phyloP scores from a whole-genome alignment of 2,888 invertebrate genomes.

The Geotrupes spiniger region DNA sequence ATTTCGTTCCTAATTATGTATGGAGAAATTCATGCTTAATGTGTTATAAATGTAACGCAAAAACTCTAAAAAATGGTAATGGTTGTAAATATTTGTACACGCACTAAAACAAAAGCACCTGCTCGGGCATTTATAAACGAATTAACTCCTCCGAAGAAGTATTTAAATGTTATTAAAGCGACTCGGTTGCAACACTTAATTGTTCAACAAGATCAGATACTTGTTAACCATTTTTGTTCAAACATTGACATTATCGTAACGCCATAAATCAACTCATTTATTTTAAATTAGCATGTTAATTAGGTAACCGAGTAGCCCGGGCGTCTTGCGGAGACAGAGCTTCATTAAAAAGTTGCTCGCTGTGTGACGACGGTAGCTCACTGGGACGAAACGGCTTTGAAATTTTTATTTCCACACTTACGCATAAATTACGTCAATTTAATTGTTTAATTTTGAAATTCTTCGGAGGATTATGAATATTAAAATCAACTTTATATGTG shows the following conservation, averaged over 20 bases:
- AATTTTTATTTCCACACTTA: constrained; percentile 15
- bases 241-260: constrained; percentile 25
- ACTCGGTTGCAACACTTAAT: constrained; percentile 10
- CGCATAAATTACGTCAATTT: constrained; percentile 21
- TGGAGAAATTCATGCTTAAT: too few species aligned
- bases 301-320: constrained; percentile 24
- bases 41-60: too few species aligned
- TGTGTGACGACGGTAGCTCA: constrained; percentile 24
- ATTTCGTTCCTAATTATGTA: too few species aligned
- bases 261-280: constrained; percentile 27
- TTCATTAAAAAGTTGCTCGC: constrained; percentile 29
- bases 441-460: constrained; percentile 23
- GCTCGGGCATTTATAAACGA: too few species aligned
- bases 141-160: too few species aligned
- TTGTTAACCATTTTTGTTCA: constrained; percentile 16
- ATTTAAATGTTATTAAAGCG: too few species aligned
- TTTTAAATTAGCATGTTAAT: constrained; percentile 31
- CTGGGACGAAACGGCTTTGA: constrained; percentile 15
- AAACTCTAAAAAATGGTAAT: too few species aligned
- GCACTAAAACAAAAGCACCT: too few species aligned
- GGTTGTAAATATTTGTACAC: too few species aligned
- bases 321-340: neutral
- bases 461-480: constrained; percentile 21
- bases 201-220: constrained; percentile 12
- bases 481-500: constrained; percentile 17